Conservation (phyloP, 2,797 vertebrate genomes). For the Xenentodon cancila region DNA sequence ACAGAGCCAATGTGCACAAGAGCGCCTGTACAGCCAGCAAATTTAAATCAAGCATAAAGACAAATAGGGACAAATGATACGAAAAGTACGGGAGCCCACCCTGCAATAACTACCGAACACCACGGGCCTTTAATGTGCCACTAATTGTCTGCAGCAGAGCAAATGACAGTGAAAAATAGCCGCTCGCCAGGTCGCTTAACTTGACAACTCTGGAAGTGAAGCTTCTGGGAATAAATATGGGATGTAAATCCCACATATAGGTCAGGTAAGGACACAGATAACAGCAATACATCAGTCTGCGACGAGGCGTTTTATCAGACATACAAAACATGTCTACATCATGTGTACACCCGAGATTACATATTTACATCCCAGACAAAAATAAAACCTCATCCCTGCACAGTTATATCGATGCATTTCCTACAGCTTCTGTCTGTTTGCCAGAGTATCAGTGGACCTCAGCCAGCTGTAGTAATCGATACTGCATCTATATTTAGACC, state of each 20-base stretch:
- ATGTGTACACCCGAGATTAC: neutral
- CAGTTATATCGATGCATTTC: constrained; percentile 25
- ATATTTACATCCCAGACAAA: constrained; percentile 29
- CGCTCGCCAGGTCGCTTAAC: constrained; percentile 10
- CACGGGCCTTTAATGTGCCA: constrained; percentile 46
- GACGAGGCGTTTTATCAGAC: constrained; percentile 3
- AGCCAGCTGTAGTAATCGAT: constrained; percentile 66
- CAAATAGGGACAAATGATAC: neutral
- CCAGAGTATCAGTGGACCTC: constrained; percentile 38
- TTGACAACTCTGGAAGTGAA: constrained; percentile 6
- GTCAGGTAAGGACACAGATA: constrained; percentile 18
- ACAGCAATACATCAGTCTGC: neutral
- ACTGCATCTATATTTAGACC: constrained; percentile 68
- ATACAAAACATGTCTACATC: constrained; percentile 28
- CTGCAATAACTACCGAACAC: constrained; percentile 32
- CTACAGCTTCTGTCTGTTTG: constrained; percentile 39
- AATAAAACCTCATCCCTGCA: constrained; percentile 32
- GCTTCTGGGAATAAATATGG: constrained; percentile 25
- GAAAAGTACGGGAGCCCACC: constrained; percentile 21
- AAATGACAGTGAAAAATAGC: constrained; percentile 64
- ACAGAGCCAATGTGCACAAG: constrained; percentile 4
- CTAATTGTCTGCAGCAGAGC: constrained; percentile 64
- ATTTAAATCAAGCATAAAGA: constrained; percentile 5
- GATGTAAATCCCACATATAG: constrained; percentile 41
- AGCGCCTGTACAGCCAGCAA: constrained; percentile 3